Evolutionary conservation across 2,113 vertebrate species (phyloP).

Genomic region (Xenopus borealis): DNA sequence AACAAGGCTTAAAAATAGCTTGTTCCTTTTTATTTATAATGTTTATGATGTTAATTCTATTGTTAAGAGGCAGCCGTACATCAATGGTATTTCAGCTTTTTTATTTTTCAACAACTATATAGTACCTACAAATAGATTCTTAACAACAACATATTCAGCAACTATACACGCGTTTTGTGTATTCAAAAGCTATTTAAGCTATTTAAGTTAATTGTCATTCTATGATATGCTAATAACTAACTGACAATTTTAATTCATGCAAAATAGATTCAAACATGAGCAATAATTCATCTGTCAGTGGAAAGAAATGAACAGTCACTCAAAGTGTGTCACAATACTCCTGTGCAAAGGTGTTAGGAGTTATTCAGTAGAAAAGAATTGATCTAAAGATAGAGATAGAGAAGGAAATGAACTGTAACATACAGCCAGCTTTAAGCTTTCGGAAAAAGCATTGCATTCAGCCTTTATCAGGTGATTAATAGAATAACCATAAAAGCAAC

Average conservation of each 20-base stretch:
- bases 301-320: background rate
- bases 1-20: too few species aligned
- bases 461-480: conserved; percentile 26
- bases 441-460: conserved; percentile 9
- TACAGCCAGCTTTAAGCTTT: background rate
- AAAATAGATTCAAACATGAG: background rate
- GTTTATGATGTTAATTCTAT: too few species aligned
- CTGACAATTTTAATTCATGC: background rate
- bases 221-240: background rate
- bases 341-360: conserved; percentile 17
- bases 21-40: too few species aligned
- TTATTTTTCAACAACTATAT: too few species aligned
- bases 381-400: conserved; percentile 37
- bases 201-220: background rate
- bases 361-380: conserved; percentile 26
- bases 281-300: background rate
- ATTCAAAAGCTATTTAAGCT: background rate
- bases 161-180: too few species aligned
- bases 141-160: too few species aligned
- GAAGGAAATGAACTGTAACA: conserved; percentile 7
- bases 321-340: background rate
- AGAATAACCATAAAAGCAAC: conserved; percentile 24
- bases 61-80: too few species aligned
- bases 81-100: too few species aligned
- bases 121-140: too few species aligned